These are phyloP conservation scores for Amblyopsis rosae DNA, from an alignment of 2,113 vertebrate species.

Conservation along the genomic window DNA sequence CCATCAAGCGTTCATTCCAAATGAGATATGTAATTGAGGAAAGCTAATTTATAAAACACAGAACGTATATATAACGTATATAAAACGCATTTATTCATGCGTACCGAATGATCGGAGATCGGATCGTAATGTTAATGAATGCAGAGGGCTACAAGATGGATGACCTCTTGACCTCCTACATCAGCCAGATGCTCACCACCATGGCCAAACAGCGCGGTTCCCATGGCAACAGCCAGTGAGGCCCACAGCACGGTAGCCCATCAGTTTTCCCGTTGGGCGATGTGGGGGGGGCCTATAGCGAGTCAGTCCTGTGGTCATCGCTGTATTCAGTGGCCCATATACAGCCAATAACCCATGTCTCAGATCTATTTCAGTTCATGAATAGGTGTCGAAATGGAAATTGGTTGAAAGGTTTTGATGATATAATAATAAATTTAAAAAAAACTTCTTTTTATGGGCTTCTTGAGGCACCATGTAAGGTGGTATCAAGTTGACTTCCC, in stretches of 20 bases:
- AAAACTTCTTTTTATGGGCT: too few relatives aligned
- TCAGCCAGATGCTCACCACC: conserved; percentile 98
- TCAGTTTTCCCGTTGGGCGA: conserved; percentile 5
- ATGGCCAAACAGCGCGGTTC: conserved; percentile 91
- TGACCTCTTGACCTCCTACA: conserved; percentile 95
- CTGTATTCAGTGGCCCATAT: not conserved
- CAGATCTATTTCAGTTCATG: not conserved
- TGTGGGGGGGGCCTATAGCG: not conserved
- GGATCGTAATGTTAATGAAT: too few relatives aligned
- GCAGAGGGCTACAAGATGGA: conserved; percentile 98
- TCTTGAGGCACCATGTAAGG: not conserved
- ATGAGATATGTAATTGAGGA: too few relatives aligned
- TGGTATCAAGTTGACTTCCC: not conserved
- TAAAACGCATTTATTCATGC: too few relatives aligned
- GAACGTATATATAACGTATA: too few relatives aligned
- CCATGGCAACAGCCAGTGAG: conserved; percentile 84
- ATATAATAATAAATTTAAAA: too few relatives aligned
- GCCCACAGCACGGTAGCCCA: not conserved
- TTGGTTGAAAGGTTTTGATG: not conserved
- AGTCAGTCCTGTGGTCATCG: not conserved
- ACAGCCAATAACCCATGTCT: not conserved
- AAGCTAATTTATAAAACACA: too few relatives aligned
- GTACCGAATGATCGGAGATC: too few relatives aligned
- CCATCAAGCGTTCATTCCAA: too few relatives aligned
- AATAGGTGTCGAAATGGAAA: not conserved